phyloP scores from a whole-genome alignment of 2,113 vertebrate species.

The Channa maculata region DNA sequence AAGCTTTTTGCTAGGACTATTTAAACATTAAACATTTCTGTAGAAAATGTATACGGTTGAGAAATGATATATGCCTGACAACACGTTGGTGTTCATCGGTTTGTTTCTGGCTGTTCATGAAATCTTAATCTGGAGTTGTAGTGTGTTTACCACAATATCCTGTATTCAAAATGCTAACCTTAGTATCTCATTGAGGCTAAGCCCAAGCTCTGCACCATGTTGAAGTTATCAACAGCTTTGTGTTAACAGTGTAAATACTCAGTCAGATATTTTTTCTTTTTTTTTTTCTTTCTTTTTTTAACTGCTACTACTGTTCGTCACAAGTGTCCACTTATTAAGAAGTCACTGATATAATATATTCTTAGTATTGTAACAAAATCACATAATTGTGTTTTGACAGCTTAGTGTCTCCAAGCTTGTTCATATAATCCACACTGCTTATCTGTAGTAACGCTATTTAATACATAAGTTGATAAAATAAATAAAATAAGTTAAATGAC shows the following conservation, averaged over 20 bases:
- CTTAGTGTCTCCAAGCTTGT: background rate
- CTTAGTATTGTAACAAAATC: background rate
- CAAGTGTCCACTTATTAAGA: no score
- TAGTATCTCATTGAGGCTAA: background rate
- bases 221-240: slow-evolving; percentile 46
- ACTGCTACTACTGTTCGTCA: no score
- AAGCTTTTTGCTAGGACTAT: background rate
- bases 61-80: no score
- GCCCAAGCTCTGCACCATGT: slow-evolving; percentile 10
- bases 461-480: no score
- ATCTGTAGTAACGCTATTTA: no score
- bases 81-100: no score
- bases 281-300: no score
- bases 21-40: background rate
- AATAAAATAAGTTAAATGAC: background rate
- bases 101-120: no score
- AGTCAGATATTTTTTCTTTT: no score
- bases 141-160: background rate
- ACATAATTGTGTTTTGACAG: background rate
- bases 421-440: background rate
- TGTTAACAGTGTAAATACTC: slow-evolving; percentile 49
- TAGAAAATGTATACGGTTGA: no score
- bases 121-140: background rate
- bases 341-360: background rate
- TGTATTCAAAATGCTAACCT: background rate